A percentile compares a stretch with the other conserved stretches of the same genome.
These are phyloP conservation scores for Triplophysa rosa DNA, from an alignment of 2,113 vertebrate genomes.

Conservation along the genomic window DNA sequence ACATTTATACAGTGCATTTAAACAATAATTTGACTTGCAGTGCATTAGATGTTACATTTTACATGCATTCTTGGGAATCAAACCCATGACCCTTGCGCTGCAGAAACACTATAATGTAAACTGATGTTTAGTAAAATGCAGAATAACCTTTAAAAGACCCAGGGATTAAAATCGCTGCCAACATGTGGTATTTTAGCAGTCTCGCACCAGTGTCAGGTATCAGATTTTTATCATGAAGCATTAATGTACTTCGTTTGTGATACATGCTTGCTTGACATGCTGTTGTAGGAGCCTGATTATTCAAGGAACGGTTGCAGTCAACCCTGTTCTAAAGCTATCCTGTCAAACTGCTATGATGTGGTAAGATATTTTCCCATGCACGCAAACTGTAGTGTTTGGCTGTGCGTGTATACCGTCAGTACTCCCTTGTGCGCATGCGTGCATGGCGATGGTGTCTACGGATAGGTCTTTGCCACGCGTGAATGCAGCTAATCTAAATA, in stretches of 20 bases:
- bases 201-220: not conserved
- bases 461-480: conserved; percentile 32
- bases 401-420: not conserved
- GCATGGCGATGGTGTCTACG: conserved; percentile 8
- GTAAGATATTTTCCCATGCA: conserved; percentile 1
- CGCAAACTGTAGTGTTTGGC: not conserved
- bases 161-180: not conserved
- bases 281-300: not conserved
- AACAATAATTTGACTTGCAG: not conserved
- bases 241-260: conserved; percentile 15
- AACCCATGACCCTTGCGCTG: not conserved
- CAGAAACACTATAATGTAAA: not conserved
- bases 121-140: not conserved
- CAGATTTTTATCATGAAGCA: conserved; percentile 10
- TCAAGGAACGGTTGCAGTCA: conserved; percentile 13
- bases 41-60: too few species aligned
- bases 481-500: conserved; percentile 50
- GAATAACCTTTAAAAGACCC: not conserved
- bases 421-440: not conserved
- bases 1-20: not conserved
- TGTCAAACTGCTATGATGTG: conserved; percentile 3
- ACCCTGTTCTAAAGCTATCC: not conserved
- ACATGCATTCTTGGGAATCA: not conserved
- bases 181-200: not conserved
- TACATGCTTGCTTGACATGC: conserved; percentile 4